A percentile compares a stretch with the other conserved stretches of the same genome.
These are phyloP conservation scores for Emys orbicularis DNA, from an alignment of 2,797 vertebrate species.

Conservation along the genomic window DNA sequence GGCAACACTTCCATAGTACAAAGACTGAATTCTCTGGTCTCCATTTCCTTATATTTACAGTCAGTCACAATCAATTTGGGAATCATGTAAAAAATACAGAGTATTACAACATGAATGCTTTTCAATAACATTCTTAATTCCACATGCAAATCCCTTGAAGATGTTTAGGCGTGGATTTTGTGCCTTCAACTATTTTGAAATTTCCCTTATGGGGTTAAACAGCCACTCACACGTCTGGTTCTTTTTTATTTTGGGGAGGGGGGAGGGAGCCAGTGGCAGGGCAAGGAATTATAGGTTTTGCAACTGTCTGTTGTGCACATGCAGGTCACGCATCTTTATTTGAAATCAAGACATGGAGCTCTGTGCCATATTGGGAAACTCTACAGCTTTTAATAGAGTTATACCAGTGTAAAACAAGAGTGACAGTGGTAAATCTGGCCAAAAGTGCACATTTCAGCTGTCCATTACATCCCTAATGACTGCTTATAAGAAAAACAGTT, in stretches of 20 bases:
- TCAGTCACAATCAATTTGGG: fast-evolving
- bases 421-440: fast-evolving
- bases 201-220: neutral
- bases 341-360: fast-evolving
- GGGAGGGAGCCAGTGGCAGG: too few relatives aligned
- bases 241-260: neutral
- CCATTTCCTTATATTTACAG: fast-evolving
- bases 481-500: fast-evolving
- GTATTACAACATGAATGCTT: neutral
- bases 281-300: neutral
- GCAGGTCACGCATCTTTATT: neutral
- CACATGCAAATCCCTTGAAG: neutral
- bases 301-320: fast-evolving
- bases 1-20: fast-evolving
- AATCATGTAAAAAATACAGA: neutral
- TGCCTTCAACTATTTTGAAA: neutral
- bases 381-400: neutral
- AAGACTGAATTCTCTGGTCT: fast-evolving
- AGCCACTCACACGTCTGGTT: fast-evolving
- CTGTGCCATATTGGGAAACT: fast-evolving
- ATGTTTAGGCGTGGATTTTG: neutral
- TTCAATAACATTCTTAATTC: neutral
- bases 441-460: fast-evolving
- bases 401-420: neutral
- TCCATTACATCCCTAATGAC: fast-evolving